Evolutionary conservation across 2,797 vertebrate species (phyloP).

Genomic region (Centroberyx gerrardi): DNA sequence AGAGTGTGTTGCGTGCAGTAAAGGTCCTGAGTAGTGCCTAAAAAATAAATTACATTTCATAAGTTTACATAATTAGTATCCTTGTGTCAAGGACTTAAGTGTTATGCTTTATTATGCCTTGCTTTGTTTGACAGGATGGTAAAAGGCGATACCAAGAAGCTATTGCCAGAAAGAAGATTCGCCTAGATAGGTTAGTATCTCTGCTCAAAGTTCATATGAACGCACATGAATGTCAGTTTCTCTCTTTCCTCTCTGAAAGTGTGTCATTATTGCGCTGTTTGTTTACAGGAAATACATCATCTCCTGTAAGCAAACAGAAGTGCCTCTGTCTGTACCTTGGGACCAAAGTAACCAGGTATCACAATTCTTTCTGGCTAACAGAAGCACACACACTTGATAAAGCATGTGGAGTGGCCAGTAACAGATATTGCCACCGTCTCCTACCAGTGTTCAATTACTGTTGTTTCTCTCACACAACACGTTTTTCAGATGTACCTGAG

Average conservation of each 20-base stretch:
- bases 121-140: conserved; percentile 87
- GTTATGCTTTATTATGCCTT: neutral
- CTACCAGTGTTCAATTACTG: no score
- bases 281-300: conserved; percentile 93
- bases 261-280: conserved; percentile 25
- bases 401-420: conserved; percentile 3
- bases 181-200: conserved; percentile 90
- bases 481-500: conserved; percentile 93
- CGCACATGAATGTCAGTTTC: neutral
- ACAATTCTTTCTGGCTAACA: conserved; percentile 24
- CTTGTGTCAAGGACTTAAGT: conserved; percentile 1
- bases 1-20: neutral
- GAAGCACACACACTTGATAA: neutral
- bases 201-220: neutral
- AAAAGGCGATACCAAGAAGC: conserved; percentile 95
- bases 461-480: conserved; percentile 9
- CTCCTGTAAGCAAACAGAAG: conserved; percentile 92
- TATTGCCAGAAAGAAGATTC: conserved; percentile 94
- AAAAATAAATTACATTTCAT: neutral
- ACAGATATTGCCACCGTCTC: conserved; percentile 27
- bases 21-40: neutral
- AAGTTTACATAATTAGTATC: neutral
- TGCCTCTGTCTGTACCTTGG: conserved; percentile 96
- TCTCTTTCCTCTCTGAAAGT: conserved; percentile 20
- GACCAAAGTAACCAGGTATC: conserved; percentile 96